Evolutionary conservation across 2,797 vertebrate genomes (phyloP).

Genomic region (Galagoides demidoff): DNA sequence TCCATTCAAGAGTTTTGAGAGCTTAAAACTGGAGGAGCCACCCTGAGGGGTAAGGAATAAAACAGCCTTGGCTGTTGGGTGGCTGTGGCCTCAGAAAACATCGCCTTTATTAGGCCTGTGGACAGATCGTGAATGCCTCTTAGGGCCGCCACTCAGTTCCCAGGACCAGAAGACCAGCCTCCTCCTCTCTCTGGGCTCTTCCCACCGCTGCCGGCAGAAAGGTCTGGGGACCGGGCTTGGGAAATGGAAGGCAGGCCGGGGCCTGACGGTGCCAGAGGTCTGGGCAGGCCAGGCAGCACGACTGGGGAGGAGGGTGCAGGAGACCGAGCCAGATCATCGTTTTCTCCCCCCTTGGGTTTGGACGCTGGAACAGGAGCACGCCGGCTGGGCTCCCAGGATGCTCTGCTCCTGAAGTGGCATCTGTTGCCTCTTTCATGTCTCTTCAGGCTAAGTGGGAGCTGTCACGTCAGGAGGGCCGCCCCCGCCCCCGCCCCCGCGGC

Average conservation of each 20-base stretch:
- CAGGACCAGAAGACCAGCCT: neutral
- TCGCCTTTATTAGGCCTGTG: constrained; percentile 79
- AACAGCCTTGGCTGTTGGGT: constrained; percentile 81
- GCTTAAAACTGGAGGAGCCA: constrained; percentile 83
- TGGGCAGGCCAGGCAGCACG: neutral
- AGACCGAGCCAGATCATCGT: constrained; percentile 35
- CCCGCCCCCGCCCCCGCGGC: constrained; percentile 86
- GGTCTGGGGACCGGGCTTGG: neutral
- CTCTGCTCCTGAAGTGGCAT: constrained; percentile 97
- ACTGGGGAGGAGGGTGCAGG: neutral
- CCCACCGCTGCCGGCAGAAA: neutral
- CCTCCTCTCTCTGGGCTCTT: neutral
- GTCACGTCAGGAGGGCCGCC: constrained; percentile 97
- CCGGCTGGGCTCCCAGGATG: constrained; percentile 96
- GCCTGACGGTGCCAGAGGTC: neutral
- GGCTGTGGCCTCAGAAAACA: constrained; percentile 83
- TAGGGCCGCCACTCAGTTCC: constrained; percentile 59
- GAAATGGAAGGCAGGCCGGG: neutral
- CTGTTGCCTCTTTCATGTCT: constrained; percentile 98
- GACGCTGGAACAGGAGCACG: constrained; percentile 83
- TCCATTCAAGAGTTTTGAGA: constrained; percentile 69
- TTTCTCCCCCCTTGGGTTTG: constrained; percentile 78
- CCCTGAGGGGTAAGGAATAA: constrained; percentile 82
- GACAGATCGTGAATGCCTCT: constrained; percentile 60
- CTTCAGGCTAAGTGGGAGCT: constrained; percentile 98